Evolutionary conservation across 2,888 invertebrate species (phyloP).

Genomic region (Drosophila tripunctata): DNA sequence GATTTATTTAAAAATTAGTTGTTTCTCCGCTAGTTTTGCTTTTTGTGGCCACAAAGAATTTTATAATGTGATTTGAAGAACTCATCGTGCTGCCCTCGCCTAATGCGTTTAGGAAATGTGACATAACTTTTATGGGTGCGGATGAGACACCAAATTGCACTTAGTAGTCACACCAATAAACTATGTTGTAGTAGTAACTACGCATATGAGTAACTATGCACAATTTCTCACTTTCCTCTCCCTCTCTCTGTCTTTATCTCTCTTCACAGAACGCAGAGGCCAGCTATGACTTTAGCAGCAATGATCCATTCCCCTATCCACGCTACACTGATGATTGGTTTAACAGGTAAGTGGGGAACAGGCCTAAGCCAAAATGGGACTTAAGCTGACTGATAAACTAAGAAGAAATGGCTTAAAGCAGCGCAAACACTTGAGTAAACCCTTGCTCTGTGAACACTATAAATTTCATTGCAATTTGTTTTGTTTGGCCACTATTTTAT

Average conservation of each 20-base stretch:
- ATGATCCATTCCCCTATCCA: slow-evolving; percentile 99
- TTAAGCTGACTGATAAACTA: slow-evolving; percentile 10
- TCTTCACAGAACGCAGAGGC: slow-evolving; percentile 94
- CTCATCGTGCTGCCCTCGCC: neutral
- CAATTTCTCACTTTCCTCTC: neutral
- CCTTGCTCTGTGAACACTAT: too few species aligned
- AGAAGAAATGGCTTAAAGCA: neutral
- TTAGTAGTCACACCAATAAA: slow-evolving; percentile 26
- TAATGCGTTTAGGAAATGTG: neutral
- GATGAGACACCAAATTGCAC: slow-evolving; percentile 45
- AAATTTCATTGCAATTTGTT: too few species aligned
- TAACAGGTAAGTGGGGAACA: slow-evolving; percentile 91
- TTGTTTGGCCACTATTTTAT: neutral
- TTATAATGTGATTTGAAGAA: neutral
- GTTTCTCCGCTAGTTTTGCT: too few species aligned
- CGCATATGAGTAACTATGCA: neutral
- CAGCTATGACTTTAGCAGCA: slow-evolving; percentile 99
- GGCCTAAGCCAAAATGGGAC: slow-evolving; percentile 15
- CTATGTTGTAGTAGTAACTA: slow-evolving; percentile 1
- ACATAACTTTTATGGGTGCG: slow-evolving; percentile 10
- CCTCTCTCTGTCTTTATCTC: neutral
- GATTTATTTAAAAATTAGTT: too few species aligned
- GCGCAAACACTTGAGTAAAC: too few species aligned
- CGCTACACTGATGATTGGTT: slow-evolving; percentile 99
- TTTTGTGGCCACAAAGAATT: too few species aligned